Conservation (phyloP, 2,797 vertebrate species). For the Cynopterus sphinx region DNA sequence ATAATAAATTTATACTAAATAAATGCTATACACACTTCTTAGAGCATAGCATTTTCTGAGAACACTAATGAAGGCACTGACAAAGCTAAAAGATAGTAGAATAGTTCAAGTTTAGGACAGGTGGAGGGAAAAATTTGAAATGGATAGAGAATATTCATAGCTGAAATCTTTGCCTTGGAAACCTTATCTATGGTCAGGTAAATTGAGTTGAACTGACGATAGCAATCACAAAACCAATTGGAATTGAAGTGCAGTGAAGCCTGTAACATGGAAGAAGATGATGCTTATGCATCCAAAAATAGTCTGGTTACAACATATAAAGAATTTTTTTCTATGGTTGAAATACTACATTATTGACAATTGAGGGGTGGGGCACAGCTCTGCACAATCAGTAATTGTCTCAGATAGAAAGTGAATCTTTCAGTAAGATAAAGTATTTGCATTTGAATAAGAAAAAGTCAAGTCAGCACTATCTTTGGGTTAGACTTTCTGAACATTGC, state of each 20-base stretch:
- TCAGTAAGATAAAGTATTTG: slow-evolving; percentile 73
- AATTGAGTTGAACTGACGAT: background rate
- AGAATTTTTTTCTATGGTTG: slow-evolving; percentile 1
- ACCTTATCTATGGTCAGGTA: background rate
- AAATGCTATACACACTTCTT: background rate
- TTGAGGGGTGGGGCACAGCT: slow-evolving; percentile 63
- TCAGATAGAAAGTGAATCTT: slow-evolving; percentile 71
- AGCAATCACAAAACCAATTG: background rate
- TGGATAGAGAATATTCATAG: background rate
- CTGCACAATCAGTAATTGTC: slow-evolving; percentile 66
- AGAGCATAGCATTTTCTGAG: background rate
- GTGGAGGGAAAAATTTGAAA: background rate
- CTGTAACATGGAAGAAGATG: slow-evolving; percentile 39
- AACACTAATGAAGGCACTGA: background rate
- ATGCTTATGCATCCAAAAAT: slow-evolving; percentile 39
- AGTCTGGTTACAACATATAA: slow-evolving; percentile 8
- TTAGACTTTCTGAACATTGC: slow-evolving; percentile 46
- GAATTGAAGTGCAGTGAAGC: slow-evolving; percentile 49
- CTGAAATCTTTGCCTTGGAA: slow-evolving; percentile 8
- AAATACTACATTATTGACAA: slow-evolving; percentile 68
- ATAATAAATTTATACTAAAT: background rate
- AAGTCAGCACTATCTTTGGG: slow-evolving; percentile 58
- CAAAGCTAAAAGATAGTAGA: background rate
- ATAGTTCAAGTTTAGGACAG: background rate
- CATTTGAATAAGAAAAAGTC: slow-evolving; percentile 66